Base-by-base conservation (phyloP, 92 coral and sea anemone species). In the Epizoanthus fatuus region DNA sequence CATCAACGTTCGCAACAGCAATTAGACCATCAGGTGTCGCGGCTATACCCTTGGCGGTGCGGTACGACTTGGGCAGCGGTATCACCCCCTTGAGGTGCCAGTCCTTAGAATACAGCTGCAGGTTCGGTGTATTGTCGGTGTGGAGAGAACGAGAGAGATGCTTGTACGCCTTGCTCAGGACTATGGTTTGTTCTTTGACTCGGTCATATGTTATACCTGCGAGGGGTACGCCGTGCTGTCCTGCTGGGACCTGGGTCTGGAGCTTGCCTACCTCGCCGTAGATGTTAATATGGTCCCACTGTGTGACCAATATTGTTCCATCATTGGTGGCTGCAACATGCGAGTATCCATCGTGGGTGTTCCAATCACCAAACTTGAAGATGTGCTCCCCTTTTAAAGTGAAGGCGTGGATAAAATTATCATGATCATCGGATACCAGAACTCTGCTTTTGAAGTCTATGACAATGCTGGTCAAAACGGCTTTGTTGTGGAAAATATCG, bases 221-320 rank as follows among this genome's bases (percentile, higher is more conserved):
- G 55, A 86, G 0, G 15, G 90, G 90, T 45, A 65, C 13, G 42
- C 90, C 90, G 47, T 86, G 69, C 22, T 67, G 70, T 10, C 40
- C 29, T 49, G 79, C 59, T 6, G 66, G 15, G 49, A 45, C 77
- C 47, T 86, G 77, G n/a, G 85, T 64, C 20, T 63, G 84, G 78
- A 72, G 79, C 22, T 65, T 37, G 8, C 90, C 90, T 4, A 77
- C 84, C 38, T 79, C 70, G 39, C 72, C 83, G 58, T 86, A 86
- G 63, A 86, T 76, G 25, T 79, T 66, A 12, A 86, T 42, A 77
- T 86, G 90, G 51, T 86, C 84, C 90, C 90, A 86, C n/a, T 86
- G 90, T 3, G 90, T 86, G 6, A 64, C 59, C 32, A 86, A 72
- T 12, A 86, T 78, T 12, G 54, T 67, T 67, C 84, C 90, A 66